Conservation (phyloP, 2,113 vertebrate species). For the Xenus cinereus region DNA sequence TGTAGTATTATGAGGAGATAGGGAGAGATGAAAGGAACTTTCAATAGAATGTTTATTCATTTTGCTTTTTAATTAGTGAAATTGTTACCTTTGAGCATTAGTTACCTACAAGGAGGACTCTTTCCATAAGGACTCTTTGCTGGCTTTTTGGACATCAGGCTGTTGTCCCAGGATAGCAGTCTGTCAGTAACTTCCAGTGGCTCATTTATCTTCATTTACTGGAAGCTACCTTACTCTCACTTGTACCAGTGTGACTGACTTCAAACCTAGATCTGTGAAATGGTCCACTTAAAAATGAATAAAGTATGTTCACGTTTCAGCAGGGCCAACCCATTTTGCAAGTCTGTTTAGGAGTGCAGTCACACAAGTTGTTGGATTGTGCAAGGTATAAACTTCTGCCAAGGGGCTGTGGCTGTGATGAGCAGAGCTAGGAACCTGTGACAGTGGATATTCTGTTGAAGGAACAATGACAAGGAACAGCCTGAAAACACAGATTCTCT, state of each 20-base stretch:
- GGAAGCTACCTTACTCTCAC: background rate
- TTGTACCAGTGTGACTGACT: background rate
- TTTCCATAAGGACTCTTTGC: background rate
- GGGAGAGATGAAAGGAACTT: background rate
- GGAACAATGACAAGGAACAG: background rate
- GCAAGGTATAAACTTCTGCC: background rate
- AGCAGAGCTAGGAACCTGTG: background rate
- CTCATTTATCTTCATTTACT: background rate
- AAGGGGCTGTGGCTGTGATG: background rate
- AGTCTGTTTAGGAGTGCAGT: background rate
- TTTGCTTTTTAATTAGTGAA: background rate
- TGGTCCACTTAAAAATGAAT: background rate
- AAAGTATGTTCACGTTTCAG: background rate
- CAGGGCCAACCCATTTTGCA: background rate
- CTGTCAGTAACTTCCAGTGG: background rate
- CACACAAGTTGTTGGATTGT: background rate
- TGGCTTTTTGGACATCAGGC: background rate
- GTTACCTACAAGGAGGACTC: background rate
- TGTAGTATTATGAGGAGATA: background rate
- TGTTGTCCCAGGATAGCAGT: background rate
- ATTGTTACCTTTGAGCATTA: background rate
- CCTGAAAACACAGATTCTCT: background rate
- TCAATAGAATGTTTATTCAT: background rate
- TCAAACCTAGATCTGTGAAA: background rate
- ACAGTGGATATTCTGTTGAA: background rate